Percentiles rank a stretch among this genome's conserved stretches.
phyloP scores from a whole-genome alignment of 92 coral and sea anemone genomes.

The Umimayanthus kanabou region DNA sequence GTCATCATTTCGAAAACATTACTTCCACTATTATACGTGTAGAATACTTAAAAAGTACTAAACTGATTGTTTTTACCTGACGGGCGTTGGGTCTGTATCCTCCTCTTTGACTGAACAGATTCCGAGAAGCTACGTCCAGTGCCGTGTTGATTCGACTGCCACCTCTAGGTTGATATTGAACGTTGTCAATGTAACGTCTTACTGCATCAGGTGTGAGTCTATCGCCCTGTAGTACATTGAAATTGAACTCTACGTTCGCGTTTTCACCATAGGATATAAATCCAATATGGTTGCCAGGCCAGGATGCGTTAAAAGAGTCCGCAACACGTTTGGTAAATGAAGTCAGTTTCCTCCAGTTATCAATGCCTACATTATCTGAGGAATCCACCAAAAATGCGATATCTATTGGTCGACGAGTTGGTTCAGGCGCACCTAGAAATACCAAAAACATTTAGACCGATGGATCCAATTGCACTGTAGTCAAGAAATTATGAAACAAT shows the following conservation, averaged over 20 bases:
- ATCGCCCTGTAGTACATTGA: slow-evolving; percentile 63
- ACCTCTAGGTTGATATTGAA: slow-evolving; percentile 63
- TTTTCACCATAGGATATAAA: slow-evolving; percentile 60
- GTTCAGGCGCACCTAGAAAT: slow-evolving; percentile 16
- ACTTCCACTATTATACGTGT: too few species aligned
- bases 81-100: slow-evolving; percentile 71
- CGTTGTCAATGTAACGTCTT: slow-evolving; percentile 50
- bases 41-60: too few species aligned
- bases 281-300: slow-evolving; percentile 75
- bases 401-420: slow-evolving; percentile 29
- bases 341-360: slow-evolving; percentile 21
- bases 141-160: slow-evolving; percentile 70
- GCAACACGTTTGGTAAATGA: slow-evolving; percentile 50
- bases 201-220: slow-evolving; percentile 51
- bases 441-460: neutral
- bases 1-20: too few species aligned
- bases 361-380: neutral
- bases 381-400: slow-evolving; percentile 23
- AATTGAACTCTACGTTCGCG: slow-evolving; percentile 63
- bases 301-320: slow-evolving; percentile 60
- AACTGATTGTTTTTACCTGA: slow-evolving; percentile 30
- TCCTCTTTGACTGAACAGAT: slow-evolving; percentile 62
- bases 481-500: neutral
- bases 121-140: slow-evolving; percentile 55
- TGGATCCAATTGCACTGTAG: neutral